Evolutionary conservation across 2,797 vertebrate genomes (phyloP), one percentile per base, ranked within the genome.

Genomic region (Poeciliopsis turneri): DNA sequence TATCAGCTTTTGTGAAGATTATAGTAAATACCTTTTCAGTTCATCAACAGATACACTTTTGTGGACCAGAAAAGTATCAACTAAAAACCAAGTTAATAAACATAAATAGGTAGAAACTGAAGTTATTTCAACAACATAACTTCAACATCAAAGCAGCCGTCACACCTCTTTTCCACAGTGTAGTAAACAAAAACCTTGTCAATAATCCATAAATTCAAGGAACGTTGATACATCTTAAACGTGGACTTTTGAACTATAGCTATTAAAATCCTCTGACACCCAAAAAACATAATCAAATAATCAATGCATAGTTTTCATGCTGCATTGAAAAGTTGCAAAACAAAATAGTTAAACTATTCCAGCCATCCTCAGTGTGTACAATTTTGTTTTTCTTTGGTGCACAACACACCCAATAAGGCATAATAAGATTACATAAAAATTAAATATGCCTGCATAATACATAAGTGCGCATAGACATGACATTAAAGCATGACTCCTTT

Each of bases 141-240:
- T 6, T 47, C 46, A 47, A 18, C 46, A 47, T 18, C 15, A 18
- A 47, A 47, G 46, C 15, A 16, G 46, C 46, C 4, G 15, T 16
- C 15, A 47, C 15, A 16, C 46, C 46, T 74, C 10, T 53, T 82
- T 6, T 43, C 9, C 49, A 46, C 41, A 1, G 71, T 41, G 25
- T 70, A 5, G 25, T 46, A 33, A 30, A 59, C 59, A 72, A 59
- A 36, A 61, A 30, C 49, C 55, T 80, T 25, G 41, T 80, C 57
- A 73, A 47, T n/a, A 47, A 30, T 28, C n/a, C 11, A 5, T 57
- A 12, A 57, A 57, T 28, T 28, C 10, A 57, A 57, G n/a, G 4
- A 8, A 30, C 13, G 28, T 30, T 30, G 55, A 12, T 13, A 10
- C n/a, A 28, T 30, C 12, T 59, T 59, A 59, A 30, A 13, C 5